phyloP scores from a whole-genome alignment of 2,113 vertebrate genomes.

The Centrocercus urophasianus region DNA sequence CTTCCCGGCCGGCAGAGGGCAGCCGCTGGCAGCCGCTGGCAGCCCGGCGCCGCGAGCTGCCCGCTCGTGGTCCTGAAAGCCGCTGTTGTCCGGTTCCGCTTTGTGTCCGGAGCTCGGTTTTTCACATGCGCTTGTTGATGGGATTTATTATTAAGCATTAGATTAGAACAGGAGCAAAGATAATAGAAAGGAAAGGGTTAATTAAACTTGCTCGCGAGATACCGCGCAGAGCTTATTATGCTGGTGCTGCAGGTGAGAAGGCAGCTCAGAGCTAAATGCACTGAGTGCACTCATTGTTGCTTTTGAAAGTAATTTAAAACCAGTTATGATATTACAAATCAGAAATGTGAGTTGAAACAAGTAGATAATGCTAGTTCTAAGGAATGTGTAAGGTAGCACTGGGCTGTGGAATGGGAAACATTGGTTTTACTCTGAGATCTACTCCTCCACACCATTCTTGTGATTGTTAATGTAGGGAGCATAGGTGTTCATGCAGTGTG shows the following conservation, averaged over 20 bases:
- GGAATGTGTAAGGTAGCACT: neutral
- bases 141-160: neutral
- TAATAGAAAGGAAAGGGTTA: neutral
- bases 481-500: neutral
- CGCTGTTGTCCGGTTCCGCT: neutral
- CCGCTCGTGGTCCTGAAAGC: neutral
- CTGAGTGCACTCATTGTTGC: neutral
- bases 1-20: slow-evolving; percentile 40
- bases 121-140: neutral
- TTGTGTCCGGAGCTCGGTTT: neutral
- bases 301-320: neutral
- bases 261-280: neutral
- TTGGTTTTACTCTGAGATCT: neutral
- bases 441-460: neutral
- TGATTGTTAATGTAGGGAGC: neutral
- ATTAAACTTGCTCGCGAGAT: neutral
- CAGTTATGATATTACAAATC: neutral
- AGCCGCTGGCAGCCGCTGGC: neutral
- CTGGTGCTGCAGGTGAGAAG: neutral
- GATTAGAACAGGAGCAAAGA: neutral
- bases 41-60: rapidly evolving
- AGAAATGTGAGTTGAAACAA: neutral
- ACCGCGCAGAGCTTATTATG: neutral
- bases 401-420: neutral
- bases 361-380: neutral